A percentile compares a stretch with the other conserved stretches of the same genome.
Evolutionary conservation across 2,113 vertebrate species (phyloP).

Genomic region (Antechinus stuartii): DNA sequence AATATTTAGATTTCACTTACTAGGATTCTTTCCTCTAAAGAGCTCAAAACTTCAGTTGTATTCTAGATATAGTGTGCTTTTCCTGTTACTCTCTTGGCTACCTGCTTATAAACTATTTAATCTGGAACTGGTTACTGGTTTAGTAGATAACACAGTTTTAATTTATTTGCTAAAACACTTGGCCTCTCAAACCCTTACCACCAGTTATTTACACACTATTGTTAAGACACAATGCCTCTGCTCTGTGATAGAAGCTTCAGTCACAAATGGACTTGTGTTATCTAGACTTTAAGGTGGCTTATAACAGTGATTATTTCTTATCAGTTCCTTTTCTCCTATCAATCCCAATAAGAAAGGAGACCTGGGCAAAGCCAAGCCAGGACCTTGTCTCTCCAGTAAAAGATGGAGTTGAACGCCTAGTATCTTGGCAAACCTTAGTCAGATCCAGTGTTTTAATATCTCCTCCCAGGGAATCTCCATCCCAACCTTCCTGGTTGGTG

Average conservation of each 20-base stretch:
- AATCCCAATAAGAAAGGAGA: not conserved
- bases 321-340: not conserved
- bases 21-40: conserved; percentile 55
- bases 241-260: conserved; percentile 18
- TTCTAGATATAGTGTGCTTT: conserved; percentile 28
- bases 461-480: not conserved
- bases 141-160: conserved; percentile 71
- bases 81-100: conserved; percentile 31
- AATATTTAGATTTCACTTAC: not conserved
- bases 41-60: conserved; percentile 46
- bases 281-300: conserved; percentile 5
- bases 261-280: conserved; percentile 25
- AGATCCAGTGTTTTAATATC: not conserved
- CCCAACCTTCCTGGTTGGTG: not conserved
- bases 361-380: not conserved
- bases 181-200: conserved; percentile 52
- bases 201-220: conserved; percentile 69
- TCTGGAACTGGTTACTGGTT: conserved; percentile 63
- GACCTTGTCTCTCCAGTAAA: not conserved
- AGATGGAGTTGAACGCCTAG: not conserved
- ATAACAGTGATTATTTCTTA: not conserved
- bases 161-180: conserved; percentile 70
- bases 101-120: conserved; percentile 66
- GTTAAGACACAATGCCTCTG: conserved; percentile 27
- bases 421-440: not conserved